These are phyloP conservation scores for Phrynocephalus forsythii DNA, from an alignment of 2,797 vertebrate genomes.

Conservation along the genomic window DNA sequence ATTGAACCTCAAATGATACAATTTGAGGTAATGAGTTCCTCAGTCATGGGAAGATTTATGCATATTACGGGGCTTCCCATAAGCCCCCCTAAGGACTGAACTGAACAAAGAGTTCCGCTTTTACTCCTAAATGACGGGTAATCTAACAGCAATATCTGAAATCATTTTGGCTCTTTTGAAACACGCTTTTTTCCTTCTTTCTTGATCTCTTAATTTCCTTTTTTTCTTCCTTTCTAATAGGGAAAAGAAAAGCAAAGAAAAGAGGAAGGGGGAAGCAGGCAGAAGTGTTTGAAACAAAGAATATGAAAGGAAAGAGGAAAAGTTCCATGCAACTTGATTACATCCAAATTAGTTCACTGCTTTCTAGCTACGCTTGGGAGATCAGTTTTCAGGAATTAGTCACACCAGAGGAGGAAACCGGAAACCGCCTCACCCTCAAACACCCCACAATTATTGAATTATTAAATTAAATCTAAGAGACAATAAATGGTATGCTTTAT, in stretches of 20 bases:
- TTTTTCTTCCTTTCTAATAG: neutral
- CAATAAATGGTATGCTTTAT: too few species aligned
- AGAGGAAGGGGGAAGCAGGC: neutral
- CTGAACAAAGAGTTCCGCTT: neutral
- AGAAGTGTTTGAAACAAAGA: neutral
- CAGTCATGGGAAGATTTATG: neutral
- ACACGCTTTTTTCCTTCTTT: neutral
- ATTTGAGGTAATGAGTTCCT: slow-evolving; percentile 15
- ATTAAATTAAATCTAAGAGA: too few species aligned
- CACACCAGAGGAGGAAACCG: too few species aligned
- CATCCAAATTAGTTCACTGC: neutral
- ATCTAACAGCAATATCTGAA: slow-evolving; percentile 2
- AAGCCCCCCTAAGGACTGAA: neutral
- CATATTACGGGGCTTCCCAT: neutral
- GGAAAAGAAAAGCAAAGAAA: neutral
- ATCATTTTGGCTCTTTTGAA: slow-evolving; percentile 17
- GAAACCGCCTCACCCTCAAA: too few species aligned
- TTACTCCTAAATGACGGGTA: neutral
- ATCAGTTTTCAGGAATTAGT: neutral
- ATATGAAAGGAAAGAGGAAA: neutral
- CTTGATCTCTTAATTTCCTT: neutral
- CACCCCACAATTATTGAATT: too few species aligned
- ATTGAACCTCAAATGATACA: slow-evolving; percentile 3
- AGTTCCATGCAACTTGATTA: neutral
- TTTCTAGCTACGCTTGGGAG: too few species aligned